These are phyloP conservation scores for Ptychobarbus kaznakovi DNA, from an alignment of 2,797 vertebrate species.

Conservation along the genomic window DNA sequence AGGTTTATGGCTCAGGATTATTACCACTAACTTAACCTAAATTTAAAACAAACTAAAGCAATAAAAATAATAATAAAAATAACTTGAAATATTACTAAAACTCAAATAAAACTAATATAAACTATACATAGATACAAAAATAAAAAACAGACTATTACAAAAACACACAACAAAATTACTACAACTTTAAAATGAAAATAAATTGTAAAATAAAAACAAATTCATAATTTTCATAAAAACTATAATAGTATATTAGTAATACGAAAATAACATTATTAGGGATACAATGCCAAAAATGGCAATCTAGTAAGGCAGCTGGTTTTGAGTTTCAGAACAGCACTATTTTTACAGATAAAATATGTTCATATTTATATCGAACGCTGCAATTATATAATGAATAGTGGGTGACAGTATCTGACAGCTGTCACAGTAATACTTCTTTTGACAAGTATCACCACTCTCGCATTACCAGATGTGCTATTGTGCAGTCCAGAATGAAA, in stretches of 20 bases:
- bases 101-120: too few species aligned
- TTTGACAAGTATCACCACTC: constrained; percentile 10
- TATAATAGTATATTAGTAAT: background rate
- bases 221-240: background rate
- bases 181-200: background rate
- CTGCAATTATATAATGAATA: constrained; percentile 1
- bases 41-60: too few species aligned
- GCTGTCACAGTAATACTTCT: background rate
- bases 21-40: too few species aligned
- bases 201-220: background rate
- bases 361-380: background rate
- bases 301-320: background rate
- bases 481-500: constrained; percentile 17
- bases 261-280: background rate
- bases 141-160: background rate
- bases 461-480: constrained; percentile 18
- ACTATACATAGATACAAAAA: background rate
- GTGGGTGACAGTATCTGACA: background rate
- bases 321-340: background rate
- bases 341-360: background rate
- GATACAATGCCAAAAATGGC: background rate
- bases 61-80: too few species aligned
- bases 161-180: too few species aligned
- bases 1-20: too few species aligned
- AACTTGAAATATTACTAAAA: background rate